phyloP scores from a whole-genome alignment of 2,888 invertebrate species.

The Dusona sp. region DNA sequence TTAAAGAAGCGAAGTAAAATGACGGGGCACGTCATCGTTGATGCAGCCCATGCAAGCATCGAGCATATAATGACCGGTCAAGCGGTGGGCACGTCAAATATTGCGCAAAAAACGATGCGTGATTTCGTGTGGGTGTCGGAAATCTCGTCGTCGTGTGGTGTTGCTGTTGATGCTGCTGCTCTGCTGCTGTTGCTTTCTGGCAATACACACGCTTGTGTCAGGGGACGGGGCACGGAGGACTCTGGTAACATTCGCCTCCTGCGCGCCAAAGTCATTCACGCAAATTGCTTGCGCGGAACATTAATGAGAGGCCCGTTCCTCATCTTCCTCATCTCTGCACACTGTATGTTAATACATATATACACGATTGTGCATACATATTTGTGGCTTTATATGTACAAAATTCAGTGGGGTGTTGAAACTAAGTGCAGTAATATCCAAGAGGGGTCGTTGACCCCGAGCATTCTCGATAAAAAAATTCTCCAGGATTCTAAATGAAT shows the following conservation, averaged over 20 bases:
- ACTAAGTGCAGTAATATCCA: conserved; percentile 35
- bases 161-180: conserved; percentile 22
- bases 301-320: conserved; percentile 77
- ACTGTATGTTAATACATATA: conserved; percentile 10
- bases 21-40: conserved; percentile 56
- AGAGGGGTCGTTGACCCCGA: conserved; percentile 40
- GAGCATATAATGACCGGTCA: conserved; percentile 77
- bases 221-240: conserved; percentile 43
- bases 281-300: conserved; percentile 78
- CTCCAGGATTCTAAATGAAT: background rate
- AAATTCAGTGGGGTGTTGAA: conserved; percentile 53
- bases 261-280: conserved; percentile 77
- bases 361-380: conserved; percentile 12
- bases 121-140: conserved; percentile 74
- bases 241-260: conserved; percentile 54
- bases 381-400: conserved; percentile 5
- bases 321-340: conserved; percentile 55
- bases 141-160: conserved; percentile 66
- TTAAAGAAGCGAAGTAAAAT: conserved; percentile 52
- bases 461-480: conserved; percentile 37
- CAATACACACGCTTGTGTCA: conserved; percentile 35
- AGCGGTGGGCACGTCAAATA: conserved; percentile 58
- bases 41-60: conserved; percentile 64
- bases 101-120: conserved; percentile 47
- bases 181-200: conserved; percentile 55